Evolutionary conservation across 2,888 invertebrate species (phyloP), one percentile per base, ranked within the genome.

Genomic region (Dromius quadrimaculatus): DNA sequence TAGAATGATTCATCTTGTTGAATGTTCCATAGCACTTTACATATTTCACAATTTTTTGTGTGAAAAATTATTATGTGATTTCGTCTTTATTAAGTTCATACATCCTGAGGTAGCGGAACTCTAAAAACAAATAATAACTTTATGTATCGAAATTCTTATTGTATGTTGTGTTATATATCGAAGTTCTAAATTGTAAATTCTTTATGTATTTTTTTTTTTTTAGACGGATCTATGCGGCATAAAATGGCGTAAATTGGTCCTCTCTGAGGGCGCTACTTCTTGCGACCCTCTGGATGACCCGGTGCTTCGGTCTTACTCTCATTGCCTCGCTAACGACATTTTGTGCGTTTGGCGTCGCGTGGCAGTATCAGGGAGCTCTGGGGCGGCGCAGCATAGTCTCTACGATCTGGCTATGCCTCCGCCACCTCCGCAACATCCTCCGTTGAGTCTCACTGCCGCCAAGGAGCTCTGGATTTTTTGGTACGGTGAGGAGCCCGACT

Each of bases 391-490:
- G 47, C 72, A 70, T 71, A 83, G 82, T 63, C 80, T 82, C 76
- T 84, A 83, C 81, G 85, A 85, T 77, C 77, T 83, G 76, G 82
- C 80, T 69, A 80, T 81, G 73, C 71, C 71, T 72, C 85, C 85
- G 74, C 85, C 84, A 75, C 85, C 86, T 69, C 81, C 80, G 54
- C 81, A 84, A 79, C 85, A 84, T 80, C 92, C 91, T 80, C 92
- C 93, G 75, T 88, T 94, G 78, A 92, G 92, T 77, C 87, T 94
- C 77, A 89, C 91, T 81, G 92, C 93, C 79, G 91, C 94, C 83
- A 98, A 98, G 86, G 98, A 99, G 84, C 89, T 99, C 73, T 99
- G 98, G 98, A 94, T 99, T 83, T 99, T 99, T 87, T 99, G 98
- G 98, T 99, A 98, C 85, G 97, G 97, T 80, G 97, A 97, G 83